Evolutionary conservation across 2,797 vertebrate genomes (phyloP).

Genomic region (Sebastes ruberrimus): DNA sequence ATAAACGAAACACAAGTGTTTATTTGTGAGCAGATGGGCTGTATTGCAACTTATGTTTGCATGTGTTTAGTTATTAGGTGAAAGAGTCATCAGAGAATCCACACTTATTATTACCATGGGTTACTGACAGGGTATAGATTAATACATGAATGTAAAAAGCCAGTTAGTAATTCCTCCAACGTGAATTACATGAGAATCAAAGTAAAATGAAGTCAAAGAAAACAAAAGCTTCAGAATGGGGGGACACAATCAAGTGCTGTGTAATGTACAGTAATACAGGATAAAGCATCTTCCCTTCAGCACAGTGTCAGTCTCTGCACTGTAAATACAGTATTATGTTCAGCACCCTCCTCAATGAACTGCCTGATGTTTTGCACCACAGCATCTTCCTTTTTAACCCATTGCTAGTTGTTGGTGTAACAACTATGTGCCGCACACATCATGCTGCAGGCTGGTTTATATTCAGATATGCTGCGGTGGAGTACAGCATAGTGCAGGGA

Average conservation of each 20-base stretch:
- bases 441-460: slow-evolving; percentile 43
- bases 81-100: background rate
- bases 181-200: slow-evolving; percentile 6
- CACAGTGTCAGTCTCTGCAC: slow-evolving; percentile 42
- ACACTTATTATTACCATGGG: background rate
- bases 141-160: slow-evolving; percentile 12
- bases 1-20: background rate
- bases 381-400: slow-evolving; percentile 15
- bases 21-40: slow-evolving; percentile 7
- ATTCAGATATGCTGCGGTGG: slow-evolving; percentile 28
- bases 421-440: slow-evolving; percentile 15
- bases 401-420: slow-evolving; percentile 13
- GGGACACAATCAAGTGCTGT: slow-evolving; percentile 12
- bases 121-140: slow-evolving; percentile 4
- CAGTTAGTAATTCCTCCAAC: slow-evolving; percentile 20
- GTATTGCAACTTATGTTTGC: background rate
- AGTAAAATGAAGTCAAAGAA: background rate
- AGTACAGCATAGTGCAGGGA: slow-evolving; percentile 28
- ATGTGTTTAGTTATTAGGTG: background rate
- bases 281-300: slow-evolving; percentile 24
- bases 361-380: slow-evolving; percentile 10
- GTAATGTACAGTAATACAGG: slow-evolving; percentile 17
- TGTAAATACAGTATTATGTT: slow-evolving; percentile 2
- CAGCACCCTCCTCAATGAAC: slow-evolving; percentile 1
- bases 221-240: background rate